Conservation (phyloP, 2,888 invertebrate genomes). For the Pseudococcus longispinus region DNA sequence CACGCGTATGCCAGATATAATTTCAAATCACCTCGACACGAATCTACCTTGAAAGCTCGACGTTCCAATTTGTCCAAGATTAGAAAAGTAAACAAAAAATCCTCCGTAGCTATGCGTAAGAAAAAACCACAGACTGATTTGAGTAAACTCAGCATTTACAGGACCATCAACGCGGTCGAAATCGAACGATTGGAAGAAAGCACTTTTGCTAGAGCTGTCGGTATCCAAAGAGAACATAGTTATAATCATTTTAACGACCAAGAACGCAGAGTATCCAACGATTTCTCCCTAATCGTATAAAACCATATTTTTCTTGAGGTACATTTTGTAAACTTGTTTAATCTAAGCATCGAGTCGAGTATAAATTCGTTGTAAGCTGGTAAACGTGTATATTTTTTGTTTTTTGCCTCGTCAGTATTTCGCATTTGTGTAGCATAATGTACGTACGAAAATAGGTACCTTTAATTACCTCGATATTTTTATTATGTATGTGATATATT, state of each 20-base stretch:
- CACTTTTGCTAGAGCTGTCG: background rate
- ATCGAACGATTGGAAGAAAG: background rate
- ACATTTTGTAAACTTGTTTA: too few species aligned
- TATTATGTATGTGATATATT: background rate
- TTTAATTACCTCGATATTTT: background rate
- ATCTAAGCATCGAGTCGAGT: too few species aligned
- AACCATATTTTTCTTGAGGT: background rate
- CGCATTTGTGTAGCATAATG: background rate
- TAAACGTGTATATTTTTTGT: background rate
- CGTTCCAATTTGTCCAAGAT: background rate
- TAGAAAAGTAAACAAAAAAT: background rate
- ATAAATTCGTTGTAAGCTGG: too few species aligned
- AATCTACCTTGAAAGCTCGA: background rate
- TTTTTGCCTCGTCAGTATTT: background rate
- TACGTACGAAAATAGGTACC: background rate
- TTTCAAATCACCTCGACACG: background rate
- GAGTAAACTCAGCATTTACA: background rate
- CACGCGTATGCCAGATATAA: background rate
- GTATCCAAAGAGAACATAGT: background rate
- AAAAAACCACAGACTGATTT: background rate
- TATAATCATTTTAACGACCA: background rate
- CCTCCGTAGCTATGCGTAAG: background rate
- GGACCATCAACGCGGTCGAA: background rate
- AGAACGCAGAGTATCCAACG: background rate
- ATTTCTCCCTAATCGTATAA: background rate